Evolutionary conservation across 2,888 invertebrate genomes (phyloP).

Genomic region (Melitaea athalia): DNA sequence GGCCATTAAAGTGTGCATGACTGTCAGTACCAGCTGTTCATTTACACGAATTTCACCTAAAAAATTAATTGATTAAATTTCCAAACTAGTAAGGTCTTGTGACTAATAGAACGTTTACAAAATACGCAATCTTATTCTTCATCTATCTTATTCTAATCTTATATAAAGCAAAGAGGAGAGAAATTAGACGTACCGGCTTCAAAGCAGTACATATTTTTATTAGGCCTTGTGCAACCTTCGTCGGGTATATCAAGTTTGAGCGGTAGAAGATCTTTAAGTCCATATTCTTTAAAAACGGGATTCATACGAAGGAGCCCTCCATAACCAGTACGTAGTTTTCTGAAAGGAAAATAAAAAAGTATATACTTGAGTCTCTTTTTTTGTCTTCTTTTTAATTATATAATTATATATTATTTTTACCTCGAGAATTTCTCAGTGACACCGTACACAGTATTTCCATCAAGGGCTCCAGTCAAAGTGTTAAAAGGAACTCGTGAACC

Average conservation of each 20-base stretch:
- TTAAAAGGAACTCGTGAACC: conserved; percentile 93
- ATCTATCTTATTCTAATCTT: too few species aligned
- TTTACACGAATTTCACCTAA: conserved; percentile 95
- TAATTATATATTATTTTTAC: conserved; percentile 56
- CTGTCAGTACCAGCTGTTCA: conserved; percentile 93
- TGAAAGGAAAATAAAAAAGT: conserved; percentile 47
- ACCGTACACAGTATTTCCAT: conserved; percentile 95
- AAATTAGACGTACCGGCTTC: conserved; percentile 92
- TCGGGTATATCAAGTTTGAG: conserved; percentile 94
- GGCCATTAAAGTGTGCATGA: conserved; percentile 95
- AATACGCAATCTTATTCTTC: too few species aligned
- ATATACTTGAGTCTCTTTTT: neutral
- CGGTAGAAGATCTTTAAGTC: conserved; percentile 93
- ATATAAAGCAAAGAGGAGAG: too few species aligned
- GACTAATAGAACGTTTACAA: too few species aligned
- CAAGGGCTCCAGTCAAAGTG: conserved; percentile 91
- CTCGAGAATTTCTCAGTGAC: conserved; percentile 91
- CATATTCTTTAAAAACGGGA: conserved; percentile 93
- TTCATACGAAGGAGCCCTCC: conserved; percentile 93
- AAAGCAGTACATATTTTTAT: conserved; percentile 95
- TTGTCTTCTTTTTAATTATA: neutral
- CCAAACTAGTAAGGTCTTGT: too few species aligned
- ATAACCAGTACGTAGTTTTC: conserved; percentile 91
- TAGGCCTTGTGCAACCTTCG: conserved; percentile 95
- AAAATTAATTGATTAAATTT: neutral